Conservation (phyloP, 92 coral and sea anemone species). For the Diadumene lineata region DNA sequence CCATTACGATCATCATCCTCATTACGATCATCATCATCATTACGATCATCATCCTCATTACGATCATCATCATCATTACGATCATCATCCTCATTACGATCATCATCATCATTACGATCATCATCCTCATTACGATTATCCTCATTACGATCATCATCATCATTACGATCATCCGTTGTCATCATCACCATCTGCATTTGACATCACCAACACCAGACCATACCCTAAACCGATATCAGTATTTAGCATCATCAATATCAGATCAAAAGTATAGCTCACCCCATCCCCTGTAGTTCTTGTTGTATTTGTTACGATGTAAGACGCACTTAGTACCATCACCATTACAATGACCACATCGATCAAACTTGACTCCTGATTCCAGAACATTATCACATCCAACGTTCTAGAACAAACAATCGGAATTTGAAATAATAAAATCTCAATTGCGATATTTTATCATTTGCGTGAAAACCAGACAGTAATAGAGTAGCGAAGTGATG, state of each 20-base stretch:
- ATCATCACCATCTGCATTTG: neutral
- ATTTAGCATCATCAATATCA: neutral
- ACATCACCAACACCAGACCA: neutral
- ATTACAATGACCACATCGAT: conserved; percentile 90
- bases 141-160: neutral
- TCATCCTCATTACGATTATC: neutral
- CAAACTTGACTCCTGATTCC: conserved; percentile 75
- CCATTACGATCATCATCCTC: neutral
- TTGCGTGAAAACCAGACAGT: too few relatives aligned
- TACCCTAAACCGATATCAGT: neutral
- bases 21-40: neutral
- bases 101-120: neutral
- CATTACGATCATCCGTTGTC: neutral
- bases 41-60: neutral
- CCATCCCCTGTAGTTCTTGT: conserved; percentile 56
- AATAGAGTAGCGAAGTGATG: too few relatives aligned
- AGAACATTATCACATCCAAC: conserved; percentile 90
- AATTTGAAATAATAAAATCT: too few relatives aligned
- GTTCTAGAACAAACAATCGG: conserved; percentile 40
- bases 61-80: neutral
- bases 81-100: neutral
- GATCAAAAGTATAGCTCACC: conserved; percentile 41
- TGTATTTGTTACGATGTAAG: conserved; percentile 37
- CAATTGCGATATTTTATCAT: too few relatives aligned
- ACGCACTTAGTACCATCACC: conserved; percentile 81